Conservation (phyloP, 2,113 vertebrate genomes). For the Gymnogyps californianus region DNA sequence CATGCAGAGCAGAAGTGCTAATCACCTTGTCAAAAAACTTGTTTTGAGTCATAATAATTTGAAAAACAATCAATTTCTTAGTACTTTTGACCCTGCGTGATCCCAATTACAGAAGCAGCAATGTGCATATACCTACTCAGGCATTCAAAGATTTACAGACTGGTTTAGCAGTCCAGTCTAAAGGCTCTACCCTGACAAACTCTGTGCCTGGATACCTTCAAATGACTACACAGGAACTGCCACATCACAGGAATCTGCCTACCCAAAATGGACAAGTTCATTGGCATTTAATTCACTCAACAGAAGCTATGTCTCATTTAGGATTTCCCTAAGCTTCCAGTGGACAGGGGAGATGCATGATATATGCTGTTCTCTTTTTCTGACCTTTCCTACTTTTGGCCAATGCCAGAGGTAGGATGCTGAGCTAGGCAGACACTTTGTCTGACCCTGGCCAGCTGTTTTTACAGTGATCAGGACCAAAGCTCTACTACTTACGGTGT, state of each 20-base stretch:
- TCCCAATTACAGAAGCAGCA: background rate
- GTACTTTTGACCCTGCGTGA: background rate
- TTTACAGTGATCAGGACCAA: background rate
- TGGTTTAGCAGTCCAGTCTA: background rate
- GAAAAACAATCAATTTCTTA: background rate
- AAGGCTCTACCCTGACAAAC: background rate
- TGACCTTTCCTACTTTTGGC: background rate
- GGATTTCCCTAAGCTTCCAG: background rate
- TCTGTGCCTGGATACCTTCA: background rate
- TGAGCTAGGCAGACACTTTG: background rate
- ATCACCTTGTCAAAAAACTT: background rate
- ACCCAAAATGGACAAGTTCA: background rate
- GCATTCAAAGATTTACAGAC: background rate
- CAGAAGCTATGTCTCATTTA: background rate
- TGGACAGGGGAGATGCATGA: background rate
- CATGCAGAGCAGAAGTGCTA: background rate
- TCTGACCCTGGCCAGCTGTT: background rate
- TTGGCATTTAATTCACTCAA: background rate
- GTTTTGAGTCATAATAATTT: background rate
- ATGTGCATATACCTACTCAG: background rate
- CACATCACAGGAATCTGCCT: background rate
- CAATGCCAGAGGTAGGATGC: background rate
- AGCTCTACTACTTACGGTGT: background rate
- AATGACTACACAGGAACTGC: background rate
- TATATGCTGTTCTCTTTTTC: background rate